Percentiles rank a stretch among this genome's conserved stretches.
Evolutionary conservation across 1,140 invertebrate genomes (phyloP).

Genomic region (Spodoptera frugiperda): DNA sequence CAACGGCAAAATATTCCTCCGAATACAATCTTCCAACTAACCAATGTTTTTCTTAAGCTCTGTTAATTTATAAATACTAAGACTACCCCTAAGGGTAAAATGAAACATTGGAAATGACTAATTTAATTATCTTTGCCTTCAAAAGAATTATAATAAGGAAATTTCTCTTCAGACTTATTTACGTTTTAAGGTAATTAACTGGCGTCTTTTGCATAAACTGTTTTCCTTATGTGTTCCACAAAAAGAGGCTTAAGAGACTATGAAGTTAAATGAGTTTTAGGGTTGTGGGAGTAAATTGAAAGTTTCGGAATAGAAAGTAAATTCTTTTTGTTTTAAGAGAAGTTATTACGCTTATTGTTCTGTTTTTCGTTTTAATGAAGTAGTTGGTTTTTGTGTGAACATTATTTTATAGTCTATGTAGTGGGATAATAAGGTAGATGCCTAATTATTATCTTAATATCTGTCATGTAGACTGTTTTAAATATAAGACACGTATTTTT

Average conservation of each 20-base stretch:
- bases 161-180: constrained; percentile 25
- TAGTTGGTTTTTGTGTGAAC: no score
- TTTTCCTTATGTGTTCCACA: constrained; percentile 19
- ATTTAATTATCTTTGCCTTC: constrained; percentile 26
- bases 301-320: constrained; percentile 1
- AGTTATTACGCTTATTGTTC: neutral
- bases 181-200: constrained; percentile 40
- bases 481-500: no score
- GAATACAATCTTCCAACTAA: neutral
- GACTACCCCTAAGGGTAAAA: constrained; percentile 9
- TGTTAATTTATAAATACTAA: neutral
- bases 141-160: neutral
- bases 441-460: no score
- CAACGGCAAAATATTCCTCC: neutral
- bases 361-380: neutral
- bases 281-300: neutral
- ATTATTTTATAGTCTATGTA: no score
- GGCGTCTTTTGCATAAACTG: constrained; percentile 23
- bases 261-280: constrained; percentile 17
- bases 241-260: constrained; percentile 10
- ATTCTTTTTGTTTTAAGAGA: neutral
- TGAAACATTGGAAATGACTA: constrained; percentile 32
- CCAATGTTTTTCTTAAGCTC: neutral
- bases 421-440: no score
- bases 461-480: no score